Evolutionary conservation across 2,797 vertebrate species (phyloP).

Genomic region (Sternarchorhynchus goeldii): DNA sequence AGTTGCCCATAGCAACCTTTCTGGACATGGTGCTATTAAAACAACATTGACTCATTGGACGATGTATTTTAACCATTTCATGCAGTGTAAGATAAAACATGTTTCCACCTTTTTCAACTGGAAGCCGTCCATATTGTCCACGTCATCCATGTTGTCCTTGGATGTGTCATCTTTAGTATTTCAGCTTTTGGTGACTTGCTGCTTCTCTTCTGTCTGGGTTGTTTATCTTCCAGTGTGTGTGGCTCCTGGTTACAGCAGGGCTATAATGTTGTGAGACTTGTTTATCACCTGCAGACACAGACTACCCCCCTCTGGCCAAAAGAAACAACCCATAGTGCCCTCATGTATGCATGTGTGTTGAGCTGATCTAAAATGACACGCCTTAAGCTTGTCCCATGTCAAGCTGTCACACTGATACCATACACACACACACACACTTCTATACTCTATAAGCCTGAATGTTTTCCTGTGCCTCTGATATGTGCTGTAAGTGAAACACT

Average conservation of each 20-base stretch:
- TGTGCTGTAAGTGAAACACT: slow-evolving; percentile 74
- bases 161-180: slow-evolving; percentile 8
- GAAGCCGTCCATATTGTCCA: slow-evolving; percentile 16
- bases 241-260: not conserved
- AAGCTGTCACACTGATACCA: slow-evolving; percentile 42
- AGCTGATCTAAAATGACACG: slow-evolving; percentile 38
- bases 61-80: not conserved
- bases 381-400: slow-evolving; percentile 41
- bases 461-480: slow-evolving; percentile 76
- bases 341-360: slow-evolving; percentile 46
- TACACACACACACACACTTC: slow-evolving; percentile 51
- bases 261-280: slow-evolving; percentile 4
- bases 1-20: slow-evolving; percentile 70
- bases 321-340: not conserved
- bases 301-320: not conserved
- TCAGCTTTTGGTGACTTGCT: slow-evolving; percentile 16
- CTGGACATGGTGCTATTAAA: slow-evolving; percentile 67
- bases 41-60: slow-evolving; percentile 52
- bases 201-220: slow-evolving; percentile 24
- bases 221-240: slow-evolving; percentile 23
- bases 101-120: slow-evolving; percentile 26
- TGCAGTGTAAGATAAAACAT: slow-evolving; percentile 27
- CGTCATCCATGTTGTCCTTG: not conserved
- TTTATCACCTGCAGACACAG: not conserved
- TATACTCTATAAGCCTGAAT: slow-evolving; percentile 70